Conservation (phyloP, 1,140 invertebrate genomes). For the Trypoxylus dichotomus region DNA sequence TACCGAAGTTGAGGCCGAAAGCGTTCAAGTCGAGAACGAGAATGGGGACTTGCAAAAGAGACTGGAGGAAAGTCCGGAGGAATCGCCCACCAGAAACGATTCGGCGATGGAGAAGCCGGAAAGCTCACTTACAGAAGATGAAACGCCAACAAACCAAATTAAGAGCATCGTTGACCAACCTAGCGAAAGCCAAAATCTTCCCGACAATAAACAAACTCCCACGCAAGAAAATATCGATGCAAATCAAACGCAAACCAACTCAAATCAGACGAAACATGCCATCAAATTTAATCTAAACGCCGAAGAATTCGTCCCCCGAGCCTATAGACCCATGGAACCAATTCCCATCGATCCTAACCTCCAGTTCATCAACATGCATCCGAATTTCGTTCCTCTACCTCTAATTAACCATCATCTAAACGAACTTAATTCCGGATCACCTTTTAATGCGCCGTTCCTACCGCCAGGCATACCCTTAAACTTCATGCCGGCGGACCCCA, state of each 20-base stretch:
- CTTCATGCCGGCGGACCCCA: conserved; percentile 41
- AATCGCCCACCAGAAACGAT: neutral
- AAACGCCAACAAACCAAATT: neutral
- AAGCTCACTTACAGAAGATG: neutral
- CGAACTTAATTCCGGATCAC: conserved; percentile 25
- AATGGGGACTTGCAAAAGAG: neutral
- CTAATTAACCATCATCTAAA: conserved; percentile 38
- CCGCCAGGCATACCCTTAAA: conserved; percentile 45
- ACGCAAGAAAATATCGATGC: neutral
- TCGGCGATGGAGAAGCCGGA: neutral
- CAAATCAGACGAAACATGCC: neutral
- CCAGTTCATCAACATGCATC: conserved; percentile 44
- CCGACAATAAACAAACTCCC: neutral
- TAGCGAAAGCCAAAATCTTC: neutral
- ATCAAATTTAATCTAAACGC: conserved; percentile 40
- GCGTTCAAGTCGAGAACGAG: neutral
- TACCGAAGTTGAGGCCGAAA: neutral
- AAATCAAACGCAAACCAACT: neutral
- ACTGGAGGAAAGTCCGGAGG: neutral
- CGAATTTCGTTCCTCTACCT: conserved; percentile 46
- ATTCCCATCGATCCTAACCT: conserved; percentile 34
- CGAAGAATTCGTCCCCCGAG: conserved; percentile 50
- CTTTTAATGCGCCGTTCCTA: conserved; percentile 41
- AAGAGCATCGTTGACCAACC: neutral
- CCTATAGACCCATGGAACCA: conserved; percentile 35